Base-by-base conservation (phyloP, 1,140 invertebrate species). In the Lepidostoma basale region DNA sequence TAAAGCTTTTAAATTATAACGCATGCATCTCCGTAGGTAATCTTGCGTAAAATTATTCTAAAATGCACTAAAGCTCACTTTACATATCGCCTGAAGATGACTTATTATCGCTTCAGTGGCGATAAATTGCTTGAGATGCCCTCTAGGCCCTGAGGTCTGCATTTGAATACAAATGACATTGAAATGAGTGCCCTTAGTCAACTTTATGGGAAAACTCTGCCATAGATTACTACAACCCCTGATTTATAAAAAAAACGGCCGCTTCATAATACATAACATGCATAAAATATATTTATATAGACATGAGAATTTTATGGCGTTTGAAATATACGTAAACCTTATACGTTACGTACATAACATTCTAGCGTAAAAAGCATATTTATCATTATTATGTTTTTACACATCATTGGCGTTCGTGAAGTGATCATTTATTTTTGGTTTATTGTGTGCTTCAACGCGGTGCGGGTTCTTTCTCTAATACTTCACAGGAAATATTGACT, bases 311-410 rank as follows among this genome's bases (percentile, higher is more conserved):
- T 70, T 67, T 70, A 70, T 70, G 59, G 45, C 42, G 28, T 63
- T 67, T 70, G n/a, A 70, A 70, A 64, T 70, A 62, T 67, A 58
- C 52, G 63, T 64, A 59, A 63, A 70, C 40, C 49, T 28, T 45
- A 25, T 22, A 49, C 3, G 65, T 44, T 30, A 45, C 62, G 36
- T 36, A 66, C 54, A n/a, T n/a, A n/a, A n/a, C n/a, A n/a, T n/a
- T n/a, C n/a, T n/a, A n/a, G 59, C 66, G 63, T 52, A 28, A 68
- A 71, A 71, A 62, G 64, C 65, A 68, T 69, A 69, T 71, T 68
- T 71, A 71, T 71, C 69, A 71, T 66, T 71, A 71, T 71, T 71
- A 67, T 59, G 59, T 39, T 52, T 52, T 65, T 63, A 16, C 47
- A 18, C 33, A 47, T 39, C 62, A 65, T 40, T 39, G 62, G 36